Conservation (phyloP, 2,113 vertebrate genomes). For the Amphiprion percula region DNA sequence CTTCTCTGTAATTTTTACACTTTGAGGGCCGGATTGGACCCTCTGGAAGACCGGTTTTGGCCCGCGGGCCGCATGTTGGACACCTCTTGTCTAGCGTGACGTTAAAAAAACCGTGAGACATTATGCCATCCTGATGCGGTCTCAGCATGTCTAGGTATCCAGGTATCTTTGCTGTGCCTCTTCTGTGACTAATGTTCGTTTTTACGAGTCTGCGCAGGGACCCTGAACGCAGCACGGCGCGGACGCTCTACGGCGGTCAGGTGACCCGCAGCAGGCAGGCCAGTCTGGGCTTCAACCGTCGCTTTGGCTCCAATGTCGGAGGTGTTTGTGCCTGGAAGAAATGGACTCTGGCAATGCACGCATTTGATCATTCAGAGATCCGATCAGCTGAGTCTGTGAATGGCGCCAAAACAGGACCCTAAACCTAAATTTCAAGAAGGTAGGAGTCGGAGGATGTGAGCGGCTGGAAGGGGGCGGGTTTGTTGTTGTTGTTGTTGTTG, state of each 20-base stretch:
- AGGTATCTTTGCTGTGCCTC: too few relatives aligned
- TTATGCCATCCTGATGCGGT: too few relatives aligned
- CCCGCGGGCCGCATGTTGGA: too few relatives aligned
- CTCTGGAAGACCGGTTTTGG: too few relatives aligned
- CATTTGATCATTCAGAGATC: conserved; percentile 84
- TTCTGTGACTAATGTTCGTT: neutral
- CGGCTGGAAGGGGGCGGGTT: conserved; percentile 68
- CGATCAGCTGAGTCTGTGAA: conserved; percentile 90
- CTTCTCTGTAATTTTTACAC: too few relatives aligned
- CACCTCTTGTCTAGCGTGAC: too few relatives aligned
- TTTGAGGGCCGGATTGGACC: too few relatives aligned
- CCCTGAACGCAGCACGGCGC: conserved; percentile 41
- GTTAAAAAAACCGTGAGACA: too few relatives aligned
- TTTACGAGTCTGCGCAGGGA: conserved; percentile 4
- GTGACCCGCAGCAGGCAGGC: conserved; percentile 63
- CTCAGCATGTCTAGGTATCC: too few relatives aligned
- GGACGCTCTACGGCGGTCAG: conserved; percentile 43
- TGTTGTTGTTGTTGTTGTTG: conserved; percentile 64
- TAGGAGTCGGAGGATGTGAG: conserved; percentile 44
- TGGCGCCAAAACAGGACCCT: conserved; percentile 99
- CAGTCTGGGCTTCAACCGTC: conserved; percentile 49
- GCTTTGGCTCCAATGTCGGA: conserved; percentile 70
- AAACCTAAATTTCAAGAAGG: conserved; percentile 98
- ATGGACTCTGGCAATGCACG: conserved; percentile 86
- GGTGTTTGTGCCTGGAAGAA: conserved; percentile 78